Evolutionary conservation across 1,140 invertebrate genomes (phyloP), one percentile per base, ranked within the genome.

Genomic region (Agrilus planipennis): DNA sequence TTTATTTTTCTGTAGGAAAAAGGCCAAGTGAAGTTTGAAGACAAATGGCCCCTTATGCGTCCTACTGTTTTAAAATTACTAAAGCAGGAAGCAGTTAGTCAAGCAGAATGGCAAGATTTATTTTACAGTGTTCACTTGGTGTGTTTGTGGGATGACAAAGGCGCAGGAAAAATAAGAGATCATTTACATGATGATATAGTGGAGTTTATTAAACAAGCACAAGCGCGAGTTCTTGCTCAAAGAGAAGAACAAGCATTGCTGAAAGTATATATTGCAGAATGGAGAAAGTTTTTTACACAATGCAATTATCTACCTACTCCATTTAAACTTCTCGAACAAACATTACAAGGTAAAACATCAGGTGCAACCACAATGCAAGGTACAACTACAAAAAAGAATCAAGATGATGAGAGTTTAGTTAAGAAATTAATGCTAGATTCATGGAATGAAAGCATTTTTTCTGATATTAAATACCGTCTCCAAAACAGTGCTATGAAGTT

Each of bases 401-500:
- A 78, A 52, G 73, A 75, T 41, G 86, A 90, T 53, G 89, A 92
- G 54, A 89, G 84, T 66, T 80, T 91, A 49, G 90, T 96, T 23
- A 75, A 88, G 17, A 74, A 96, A 77, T 64, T 97, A 34, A 97
- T 98, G 94, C 69, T 97, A 45, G 92, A 96, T 62, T 92, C 84
- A 50, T 98, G 94, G 94, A 96, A 96, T 71, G 80, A 89, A 60
- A 91, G 86, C 62, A 97, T 99, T 56, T 99, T 99, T 68, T 77
- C 77, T 57, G 86, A 94, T 61, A 95, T 97, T 46, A 91, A 96
- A 64, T 79, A 91, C 56, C 75, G 86, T 45, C 68, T 99, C 21
- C 91, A 96, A 65, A 86, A 91, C 62, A 92, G 89, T 50, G 94
- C 93, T 6, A 96, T 98, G 91, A 92, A 93, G 67, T 72, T 99